Evolutionary conservation across 2,888 invertebrate species (phyloP).

Genomic region (Panopea generosa): DNA sequence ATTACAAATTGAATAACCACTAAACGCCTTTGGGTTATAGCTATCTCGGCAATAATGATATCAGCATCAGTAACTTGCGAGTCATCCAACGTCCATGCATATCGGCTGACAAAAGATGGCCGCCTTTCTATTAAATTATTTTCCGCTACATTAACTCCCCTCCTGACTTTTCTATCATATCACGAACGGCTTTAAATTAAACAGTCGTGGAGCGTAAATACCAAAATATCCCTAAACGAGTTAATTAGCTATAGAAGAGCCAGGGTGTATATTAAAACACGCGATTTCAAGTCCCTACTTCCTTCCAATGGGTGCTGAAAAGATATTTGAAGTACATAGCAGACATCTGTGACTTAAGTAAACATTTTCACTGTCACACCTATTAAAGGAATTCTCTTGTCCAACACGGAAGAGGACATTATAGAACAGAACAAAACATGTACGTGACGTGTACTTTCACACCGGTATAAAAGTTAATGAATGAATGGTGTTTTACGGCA

Average conservation of each 20-base stretch:
- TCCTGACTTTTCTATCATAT: slow-evolving; percentile 25
- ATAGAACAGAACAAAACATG: too few relatives aligned
- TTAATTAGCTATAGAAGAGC: slow-evolving; percentile 17
- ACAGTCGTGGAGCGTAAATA: slow-evolving; percentile 19
- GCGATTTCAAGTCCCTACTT: too few relatives aligned
- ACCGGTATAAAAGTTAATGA: too few relatives aligned
- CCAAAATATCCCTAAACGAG: slow-evolving; percentile 35
- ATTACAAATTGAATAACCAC: slow-evolving; percentile 47
- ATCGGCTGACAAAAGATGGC: slow-evolving; percentile 10
- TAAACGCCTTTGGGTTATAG: slow-evolving; percentile 19
- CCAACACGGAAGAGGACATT: too few relatives aligned
- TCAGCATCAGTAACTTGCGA: slow-evolving; percentile 6
- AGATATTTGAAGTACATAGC: too few relatives aligned
- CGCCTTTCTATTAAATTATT: slow-evolving; percentile 24
- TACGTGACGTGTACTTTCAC: too few relatives aligned
- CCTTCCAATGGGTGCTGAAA: too few relatives aligned
- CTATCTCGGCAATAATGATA: slow-evolving; percentile 21
- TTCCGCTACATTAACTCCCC: slow-evolving; percentile 31
- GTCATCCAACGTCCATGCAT: background rate
- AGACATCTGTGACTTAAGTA: too few relatives aligned
- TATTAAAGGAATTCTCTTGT: too few relatives aligned
- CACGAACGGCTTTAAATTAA: slow-evolving; percentile 16
- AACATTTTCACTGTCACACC: too few relatives aligned
- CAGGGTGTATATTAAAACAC: too few relatives aligned
- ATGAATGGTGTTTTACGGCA: too few relatives aligned